Percentiles rank a stretch among this genome's conserved stretches.
phyloP scores from a whole-genome alignment of 2,797 vertebrate species.

The Poliocrania exsul region DNA sequence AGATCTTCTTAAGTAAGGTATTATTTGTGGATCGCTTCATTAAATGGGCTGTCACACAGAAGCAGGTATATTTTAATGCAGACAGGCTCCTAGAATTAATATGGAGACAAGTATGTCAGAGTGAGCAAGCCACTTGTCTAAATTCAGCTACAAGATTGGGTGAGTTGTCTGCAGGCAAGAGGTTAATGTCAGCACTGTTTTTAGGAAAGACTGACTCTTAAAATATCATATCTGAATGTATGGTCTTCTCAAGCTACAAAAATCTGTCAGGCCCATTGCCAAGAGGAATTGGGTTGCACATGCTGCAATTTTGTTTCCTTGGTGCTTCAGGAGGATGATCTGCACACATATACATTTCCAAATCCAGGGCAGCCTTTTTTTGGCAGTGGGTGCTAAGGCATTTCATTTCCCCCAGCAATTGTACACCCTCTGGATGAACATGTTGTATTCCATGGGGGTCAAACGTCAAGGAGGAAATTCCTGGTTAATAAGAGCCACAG shows the following conservation, averaged over 20 bases:
- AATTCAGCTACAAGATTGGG: neutral
- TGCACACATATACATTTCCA: neutral
- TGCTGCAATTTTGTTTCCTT: neutral
- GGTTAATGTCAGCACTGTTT: slow-evolving; percentile 38
- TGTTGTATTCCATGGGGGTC: neutral
- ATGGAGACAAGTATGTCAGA: neutral
- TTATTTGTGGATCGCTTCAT: neutral
- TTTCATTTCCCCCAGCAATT: neutral
- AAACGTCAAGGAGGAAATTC: neutral
- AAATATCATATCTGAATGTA: slow-evolving; percentile 54
- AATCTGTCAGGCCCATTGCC: slow-evolving; percentile 29
- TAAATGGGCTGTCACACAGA: neutral
- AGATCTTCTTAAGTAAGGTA: neutral
- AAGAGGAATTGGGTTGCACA: slow-evolving; percentile 45
- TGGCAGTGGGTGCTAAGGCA: neutral
- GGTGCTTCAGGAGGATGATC: neutral
- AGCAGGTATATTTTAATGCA: neutral
- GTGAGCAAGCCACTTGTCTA: neutral
- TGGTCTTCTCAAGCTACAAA: slow-evolving; percentile 47
- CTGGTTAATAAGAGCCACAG: neutral
- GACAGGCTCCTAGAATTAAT: neutral
- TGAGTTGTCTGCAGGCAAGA: neutral
- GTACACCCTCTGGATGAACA: neutral
- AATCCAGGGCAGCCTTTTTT: neutral
- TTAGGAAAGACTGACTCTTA: slow-evolving; percentile 36